Evolutionary conservation across 2,888 invertebrate species (phyloP).

Genomic region (Torymus tubicola): DNA sequence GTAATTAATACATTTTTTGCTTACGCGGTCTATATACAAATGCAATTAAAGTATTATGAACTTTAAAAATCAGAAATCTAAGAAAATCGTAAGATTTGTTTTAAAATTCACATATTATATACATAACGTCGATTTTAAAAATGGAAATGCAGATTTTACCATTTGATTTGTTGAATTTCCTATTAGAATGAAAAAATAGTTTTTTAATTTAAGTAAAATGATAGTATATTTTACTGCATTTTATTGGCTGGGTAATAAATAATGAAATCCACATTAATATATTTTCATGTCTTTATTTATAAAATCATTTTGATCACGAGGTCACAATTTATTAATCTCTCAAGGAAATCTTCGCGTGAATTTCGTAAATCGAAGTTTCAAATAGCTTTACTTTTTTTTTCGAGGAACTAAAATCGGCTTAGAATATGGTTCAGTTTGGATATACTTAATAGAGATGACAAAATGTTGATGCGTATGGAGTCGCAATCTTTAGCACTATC

Average conservation of each 20-base stretch:
- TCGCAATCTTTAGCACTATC: slow-evolving; percentile 16
- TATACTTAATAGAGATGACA: slow-evolving; percentile 24
- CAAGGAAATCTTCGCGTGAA: slow-evolving; percentile 41
- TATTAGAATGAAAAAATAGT: no score
- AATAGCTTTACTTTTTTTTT: slow-evolving; percentile 15
- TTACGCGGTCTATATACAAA: no score
- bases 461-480: slow-evolving; percentile 32
- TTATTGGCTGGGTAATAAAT: slow-evolving; percentile 7
- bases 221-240: no score
- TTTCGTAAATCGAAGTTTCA: slow-evolving; percentile 18
- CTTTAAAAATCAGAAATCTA: no score
- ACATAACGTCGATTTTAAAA: no score
- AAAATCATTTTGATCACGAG: slow-evolving; percentile 49
- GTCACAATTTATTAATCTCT: slow-evolving; percentile 40
- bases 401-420: slow-evolving; percentile 21
- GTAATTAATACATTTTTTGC: no score
- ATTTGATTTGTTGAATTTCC: no score
- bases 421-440: slow-evolving; percentile 22
- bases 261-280: background rate
- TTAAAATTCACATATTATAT: no score
- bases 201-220: no score
- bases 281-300: slow-evolving; percentile 50
- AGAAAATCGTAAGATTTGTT: no score
- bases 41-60: no score
- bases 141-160: no score